Percentiles rank a stretch among this genome's conserved stretches.
phyloP scores from a whole-genome alignment of 2,113 vertebrate genomes.

The Hippoglossus stenolepis region DNA sequence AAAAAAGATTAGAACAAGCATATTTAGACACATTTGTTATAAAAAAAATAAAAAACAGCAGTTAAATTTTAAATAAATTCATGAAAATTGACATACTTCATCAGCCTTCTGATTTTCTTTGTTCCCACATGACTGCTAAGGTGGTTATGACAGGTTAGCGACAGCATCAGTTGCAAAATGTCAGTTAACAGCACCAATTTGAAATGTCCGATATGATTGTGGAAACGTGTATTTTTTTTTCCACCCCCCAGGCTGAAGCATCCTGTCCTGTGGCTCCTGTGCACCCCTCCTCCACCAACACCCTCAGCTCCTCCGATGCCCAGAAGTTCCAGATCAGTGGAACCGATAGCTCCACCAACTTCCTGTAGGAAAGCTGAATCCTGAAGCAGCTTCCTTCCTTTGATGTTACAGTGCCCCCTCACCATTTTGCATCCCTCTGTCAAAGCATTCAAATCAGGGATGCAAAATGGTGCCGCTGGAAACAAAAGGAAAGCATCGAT shows the following conservation, averaged over 20 bases:
- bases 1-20: too few species aligned
- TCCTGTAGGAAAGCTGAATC: slow-evolving; percentile 55
- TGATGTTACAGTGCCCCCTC: not conserved
- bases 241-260: not conserved
- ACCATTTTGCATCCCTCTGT: not conserved
- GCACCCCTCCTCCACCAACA: not conserved
- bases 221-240: not conserved
- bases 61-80: too few species aligned
- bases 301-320: slow-evolving; percentile 5
- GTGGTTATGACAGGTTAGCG: not conserved
- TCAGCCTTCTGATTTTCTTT: not conserved
- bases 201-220: not conserved
- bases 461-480: not conserved
- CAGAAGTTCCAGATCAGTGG: slow-evolving; percentile 54
- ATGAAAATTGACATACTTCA: too few species aligned
- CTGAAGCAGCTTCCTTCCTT: not conserved
- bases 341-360: slow-evolving; percentile 52
- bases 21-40: too few species aligned
- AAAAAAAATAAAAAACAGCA: too few species aligned
- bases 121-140: too few species aligned
- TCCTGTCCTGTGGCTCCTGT: slow-evolving; percentile 15
- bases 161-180: not conserved
- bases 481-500: not conserved
- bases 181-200: not conserved
- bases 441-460: not conserved